Base-by-base conservation (phyloP, 2,888 invertebrate species). In the Callyntrura sp. region DNA sequence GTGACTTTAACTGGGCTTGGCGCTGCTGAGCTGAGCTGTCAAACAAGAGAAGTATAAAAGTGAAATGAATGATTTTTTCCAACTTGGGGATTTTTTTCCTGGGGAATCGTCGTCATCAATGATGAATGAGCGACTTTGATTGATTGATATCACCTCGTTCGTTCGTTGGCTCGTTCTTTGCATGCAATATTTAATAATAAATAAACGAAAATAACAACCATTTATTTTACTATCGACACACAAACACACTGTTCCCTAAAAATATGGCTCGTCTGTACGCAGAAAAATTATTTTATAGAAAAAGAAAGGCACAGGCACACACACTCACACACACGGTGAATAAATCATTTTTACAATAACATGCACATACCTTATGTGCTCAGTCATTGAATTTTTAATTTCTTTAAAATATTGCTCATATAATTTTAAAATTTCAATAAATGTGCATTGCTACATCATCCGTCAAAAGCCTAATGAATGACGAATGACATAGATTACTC, bases 121-220 rank as follows among this genome's bases (percentile, higher is more conserved):
- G 88, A 88, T 82, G 79, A 88, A 88, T 88, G 88, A 88, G 20
- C 83, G 82, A 88, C 83, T 88, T 88, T 88, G 88, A 88, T 88
- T 70, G 85, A 85, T 85, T 82, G 88, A 88, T 88, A 88, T 88
- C 88, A 83, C 83, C 48, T 88, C 62, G 68, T 62, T 70, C 55
- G 12, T 28, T 88, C 62, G 68, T 62, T 70, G 35, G 12, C 17
- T 81, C 35, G 45, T 17, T 70, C 79, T 79, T 25, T 57, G 35
- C 79, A 79, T 79, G 43, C 57, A 79, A 79, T 57, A 55, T 78
- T 78, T 55, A 51, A 51, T 35, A 35, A 35, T 14, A 51, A 51
- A 78, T 20, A 70, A 70, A 70, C n/a, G 43, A 68, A 68, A 68
- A 68, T 28, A 12, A 35, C 68, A 45, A 17, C 20, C 70, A 45